Base-by-base conservation (phyloP, 1,140 invertebrate species). In the Stenopsyche tienmushanensis region DNA sequence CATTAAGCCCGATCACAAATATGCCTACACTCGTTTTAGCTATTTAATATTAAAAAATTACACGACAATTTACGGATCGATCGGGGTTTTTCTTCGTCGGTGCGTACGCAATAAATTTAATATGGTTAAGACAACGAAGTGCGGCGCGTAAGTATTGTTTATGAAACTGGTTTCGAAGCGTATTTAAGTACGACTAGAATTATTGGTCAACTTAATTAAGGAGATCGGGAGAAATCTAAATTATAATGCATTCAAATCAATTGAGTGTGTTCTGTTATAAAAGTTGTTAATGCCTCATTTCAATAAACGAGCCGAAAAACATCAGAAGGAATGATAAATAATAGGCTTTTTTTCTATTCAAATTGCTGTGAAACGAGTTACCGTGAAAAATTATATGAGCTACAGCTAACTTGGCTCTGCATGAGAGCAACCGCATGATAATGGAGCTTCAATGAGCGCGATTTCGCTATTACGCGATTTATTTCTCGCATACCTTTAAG, bases 151-250 rank as follows among this genome's bases (percentile, higher is more conserved):
- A 49, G 15, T 17, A 5, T n/a, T n/a, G n/a, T 49, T 49, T 20
- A 9, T 18, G 45, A 17, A 49, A 49, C 45, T 49, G 45, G 45
- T 49, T 49, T 49, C 45, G 18, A 9, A 17, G 13, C 45, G 15
- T 8, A 9, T 21, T 8, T 53, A 53, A 53, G 21, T 53, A 53
- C 17, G 50, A 53, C 21, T 53, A 23, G 23, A 53, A 23, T 53
- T 53, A 53, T 53, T 53, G 50, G 50, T 53, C 50, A 53, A 53
- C 50, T 53, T 29, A 53, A 53, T 53, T 53, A 53, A 49, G 23
- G 45, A 17, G 45, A 49, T 17, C 13, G 50, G 50, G 10, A 53
- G 23, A 53, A 53, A 53, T 49, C 47, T 53, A 53, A 25, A 53
- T 53, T 23, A 53, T n/a, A 53, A 53, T 53, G 47, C 47, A 21